Conservation (phyloP, 2,113 vertebrate genomes). For the Ctenodactylus gundi region DNA sequence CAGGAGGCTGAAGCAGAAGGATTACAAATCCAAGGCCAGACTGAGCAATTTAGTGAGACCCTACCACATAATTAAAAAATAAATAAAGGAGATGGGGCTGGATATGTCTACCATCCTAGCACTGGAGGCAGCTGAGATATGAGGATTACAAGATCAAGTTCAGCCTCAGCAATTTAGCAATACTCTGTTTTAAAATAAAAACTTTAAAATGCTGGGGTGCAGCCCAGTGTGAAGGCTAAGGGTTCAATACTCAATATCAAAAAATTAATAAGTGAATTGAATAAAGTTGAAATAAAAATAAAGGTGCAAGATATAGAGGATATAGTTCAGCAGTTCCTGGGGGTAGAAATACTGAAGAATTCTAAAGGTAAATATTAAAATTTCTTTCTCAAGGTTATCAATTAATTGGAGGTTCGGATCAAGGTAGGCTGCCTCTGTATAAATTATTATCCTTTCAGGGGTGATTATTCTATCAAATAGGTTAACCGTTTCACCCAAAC, state of each 20-base stretch:
- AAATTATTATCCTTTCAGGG: constrained; percentile 33
- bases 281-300: too few species aligned
- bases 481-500: constrained; percentile 16
- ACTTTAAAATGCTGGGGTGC: too few species aligned
- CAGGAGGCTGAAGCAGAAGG: background rate
- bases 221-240: too few species aligned
- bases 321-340: background rate
- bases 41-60: background rate
- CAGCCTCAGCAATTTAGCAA: background rate
- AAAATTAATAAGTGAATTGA: too few species aligned
- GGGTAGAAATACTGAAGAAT: constrained; percentile 8
- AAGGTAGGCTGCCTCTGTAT: constrained; percentile 1
- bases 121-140: background rate
- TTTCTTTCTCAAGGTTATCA: background rate
- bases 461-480: background rate
- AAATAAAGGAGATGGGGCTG: background rate
- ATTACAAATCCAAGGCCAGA: background rate
- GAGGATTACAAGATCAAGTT: background rate
- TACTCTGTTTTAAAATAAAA: background rate
- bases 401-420: background rate
- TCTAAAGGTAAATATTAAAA: constrained; percentile 4
- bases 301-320: too few species aligned
- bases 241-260: too few species aligned
- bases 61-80: background rate
- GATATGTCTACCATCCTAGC: background rate